Evolutionary conservation across 2,113 vertebrate species (phyloP).

Genomic region (Ellobius talpinus): DNA sequence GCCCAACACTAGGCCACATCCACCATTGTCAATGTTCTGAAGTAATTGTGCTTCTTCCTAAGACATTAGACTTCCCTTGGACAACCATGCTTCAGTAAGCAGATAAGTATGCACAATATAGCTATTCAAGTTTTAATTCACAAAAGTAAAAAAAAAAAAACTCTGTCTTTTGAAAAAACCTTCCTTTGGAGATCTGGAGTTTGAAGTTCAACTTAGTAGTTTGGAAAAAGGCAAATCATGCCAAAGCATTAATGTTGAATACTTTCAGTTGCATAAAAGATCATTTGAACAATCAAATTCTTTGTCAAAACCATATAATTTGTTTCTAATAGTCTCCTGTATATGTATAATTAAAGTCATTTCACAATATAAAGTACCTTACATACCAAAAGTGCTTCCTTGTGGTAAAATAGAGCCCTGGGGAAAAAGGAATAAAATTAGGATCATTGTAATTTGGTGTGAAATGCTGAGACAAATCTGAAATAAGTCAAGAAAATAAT

Average conservation of each 20-base stretch:
- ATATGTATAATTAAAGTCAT: not conserved
- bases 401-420: not conserved
- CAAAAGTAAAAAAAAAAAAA: not conserved
- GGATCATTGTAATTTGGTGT: not conserved
- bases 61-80: not conserved
- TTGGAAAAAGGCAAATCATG: conserved; percentile 3
- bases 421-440: not conserved
- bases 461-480: not conserved
- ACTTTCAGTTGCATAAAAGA: conserved; percentile 33
- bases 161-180: conserved; percentile 11
- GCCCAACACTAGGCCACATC: not conserved
- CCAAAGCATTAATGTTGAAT: not conserved
- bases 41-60: not conserved
- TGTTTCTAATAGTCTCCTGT: not conserved
- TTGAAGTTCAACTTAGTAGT: not conserved
- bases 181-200: not conserved
- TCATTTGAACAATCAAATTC: not conserved
- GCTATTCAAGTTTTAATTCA: not conserved
- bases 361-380: conserved; percentile 10
- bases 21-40: not conserved
- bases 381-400: not conserved
- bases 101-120: not conserved
- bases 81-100: not conserved
- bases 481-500: not conserved
- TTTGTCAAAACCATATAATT: conserved; percentile 1